Evolutionary conservation across 2,797 vertebrate genomes (phyloP), one percentile per base, ranked within the genome.

Genomic region (Chelonia mydas): DNA sequence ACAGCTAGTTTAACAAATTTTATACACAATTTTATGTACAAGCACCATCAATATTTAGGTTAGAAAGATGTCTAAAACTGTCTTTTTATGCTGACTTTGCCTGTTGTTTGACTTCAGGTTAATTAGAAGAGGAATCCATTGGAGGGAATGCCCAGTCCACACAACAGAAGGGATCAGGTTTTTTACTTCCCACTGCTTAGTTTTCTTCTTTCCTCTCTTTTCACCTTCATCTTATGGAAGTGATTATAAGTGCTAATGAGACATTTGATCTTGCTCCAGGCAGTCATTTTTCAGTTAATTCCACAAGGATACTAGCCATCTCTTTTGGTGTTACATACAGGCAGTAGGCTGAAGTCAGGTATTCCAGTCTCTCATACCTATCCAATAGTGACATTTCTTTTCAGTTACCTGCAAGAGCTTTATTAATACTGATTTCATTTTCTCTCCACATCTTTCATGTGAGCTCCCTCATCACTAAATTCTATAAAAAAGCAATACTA

Each of bases 401-500:
- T 85, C 83, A 94, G 47, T 89, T 97, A 97, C 95, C 97, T 97
- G 89, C 93, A 96, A 97, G 92, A 87, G 83, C 96, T 90, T 37
- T 77, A 91, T 47, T 86, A 85, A 50, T 78, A 88, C 82, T 55
- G 85, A 59, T 95, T 98, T 97, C 92, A 9, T 96, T 96, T 94
- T 96, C 92, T 96, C 91, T 96, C 94, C 91, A 84, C 86, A 95
- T 90, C 80, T 97, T 81, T 94, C 95, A 51, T 47, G 53, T 92
- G 86, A 96, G 95, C 84, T 96, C 50, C 78, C 95, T 97, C 74
- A 53, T 97, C 77, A 74, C 95, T 90, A 94, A 97, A 96, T 98
- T 96, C 96, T 96, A 87, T 92, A 93, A 98, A 97, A 96, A 98
- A 97, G 97, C 97, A 90, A 94, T 96, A 96, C 93, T 95, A 94